These are phyloP conservation scores for Emydura subglobosa DNA, from an alignment of 2,113 vertebrate genomes.

Conservation along the genomic window DNA sequence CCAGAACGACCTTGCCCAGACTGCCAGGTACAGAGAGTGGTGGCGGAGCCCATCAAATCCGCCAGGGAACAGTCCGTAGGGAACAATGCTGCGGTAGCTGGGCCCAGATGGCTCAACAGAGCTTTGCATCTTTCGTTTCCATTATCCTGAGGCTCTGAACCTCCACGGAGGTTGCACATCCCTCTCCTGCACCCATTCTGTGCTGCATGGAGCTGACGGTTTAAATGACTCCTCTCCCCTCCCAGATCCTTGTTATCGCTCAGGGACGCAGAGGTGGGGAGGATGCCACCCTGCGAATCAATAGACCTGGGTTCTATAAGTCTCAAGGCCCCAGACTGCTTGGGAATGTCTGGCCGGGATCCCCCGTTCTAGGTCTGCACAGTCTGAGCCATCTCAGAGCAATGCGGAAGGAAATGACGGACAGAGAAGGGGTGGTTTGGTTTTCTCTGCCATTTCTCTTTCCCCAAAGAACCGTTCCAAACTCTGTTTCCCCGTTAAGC, in stretches of 20 bases:
- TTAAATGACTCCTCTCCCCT: neutral
- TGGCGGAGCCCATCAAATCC: neutral
- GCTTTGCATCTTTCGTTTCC: no score
- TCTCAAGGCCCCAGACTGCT: neutral
- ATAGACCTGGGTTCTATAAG: no score
- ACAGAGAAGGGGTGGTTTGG: neutral
- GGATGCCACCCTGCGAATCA: neutral
- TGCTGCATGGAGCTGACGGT: no score
- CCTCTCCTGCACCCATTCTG: no score
- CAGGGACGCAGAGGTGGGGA: neutral
- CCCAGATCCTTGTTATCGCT: neutral
- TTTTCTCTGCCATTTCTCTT: neutral
- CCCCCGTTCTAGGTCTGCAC: neutral
- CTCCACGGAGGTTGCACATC: no score
- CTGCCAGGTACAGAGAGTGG: neutral
- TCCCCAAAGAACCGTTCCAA: neutral
- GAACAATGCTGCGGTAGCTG: no score
- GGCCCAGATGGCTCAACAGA: no score
- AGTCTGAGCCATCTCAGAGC: neutral
- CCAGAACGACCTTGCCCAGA: neutral
- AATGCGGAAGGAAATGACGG: neutral
- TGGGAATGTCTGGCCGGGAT: neutral
- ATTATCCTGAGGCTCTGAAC: no score
- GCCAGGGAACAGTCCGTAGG: neutral
- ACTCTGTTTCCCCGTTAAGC: neutral